Base-by-base conservation (phyloP, 2,113 vertebrate genomes). In the Tringa solitaria region DNA sequence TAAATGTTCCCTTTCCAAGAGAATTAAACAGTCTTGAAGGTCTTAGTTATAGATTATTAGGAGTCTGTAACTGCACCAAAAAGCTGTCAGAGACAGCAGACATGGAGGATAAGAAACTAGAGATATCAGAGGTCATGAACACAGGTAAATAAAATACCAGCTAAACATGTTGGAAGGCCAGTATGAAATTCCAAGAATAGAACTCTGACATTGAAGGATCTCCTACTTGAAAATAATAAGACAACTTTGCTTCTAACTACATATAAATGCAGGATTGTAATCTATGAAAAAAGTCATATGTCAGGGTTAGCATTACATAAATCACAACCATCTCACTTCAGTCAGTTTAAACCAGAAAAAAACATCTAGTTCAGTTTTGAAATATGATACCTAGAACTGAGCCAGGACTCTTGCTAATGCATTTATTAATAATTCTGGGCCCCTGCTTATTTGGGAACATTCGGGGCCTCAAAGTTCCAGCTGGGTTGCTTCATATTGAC, bases 361-460 rank as follows among this genome's bases (percentile, higher is more conserved):
- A 46, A 15, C 8, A 64, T 41, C 20, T 14, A 78, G 87, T 57
- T 59, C 51, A 80, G 41, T 96, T 94, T 93, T 69, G 87, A 95
- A 95, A 95, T 61, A 61, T 37, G 91, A 96, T 69, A 82, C 53
- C 35, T 87, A 85, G 39, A 87, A 79, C 57, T 13, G 23, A 93
- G 83, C 54, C 86, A 95, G 70, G 63, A 28, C 46, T 83, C 75
- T 90, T 87, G 60, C 48, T 96, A 87, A 93, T 76, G 57, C 33
- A 82, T 84, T 95, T 87, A 79, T 79, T 93, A 96, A 87, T 84
- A 94, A 91, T 94, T 86, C 81, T 93, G 69, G 39, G 39, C 37
- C 50, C 30, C 37, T 79, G 69, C 30, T 75, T 87, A 48, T 91
- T 91, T 84, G 84, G 74, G 74, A 96, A 82, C 21, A 35, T 75